A percentile compares a stretch with the other conserved stretches of the same genome.
These are phyloP conservation scores for Mnemiopsis leidyi DNA, from an alignment of 37 sponge, comb jelly and placozoan species.

Conservation along the genomic window DNA sequence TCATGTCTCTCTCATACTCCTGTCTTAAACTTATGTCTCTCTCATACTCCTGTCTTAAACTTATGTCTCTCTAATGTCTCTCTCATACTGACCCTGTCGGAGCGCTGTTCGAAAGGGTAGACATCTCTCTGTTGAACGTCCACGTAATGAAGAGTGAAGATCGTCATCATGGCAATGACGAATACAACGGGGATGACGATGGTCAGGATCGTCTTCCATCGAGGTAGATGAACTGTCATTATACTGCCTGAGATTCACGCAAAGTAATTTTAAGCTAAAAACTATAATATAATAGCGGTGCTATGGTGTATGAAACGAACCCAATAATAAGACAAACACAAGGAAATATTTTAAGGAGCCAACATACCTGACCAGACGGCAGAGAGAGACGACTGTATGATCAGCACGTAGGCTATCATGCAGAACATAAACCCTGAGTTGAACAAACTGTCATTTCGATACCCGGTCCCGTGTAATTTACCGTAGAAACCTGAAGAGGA, in stretches of 20 bases:
- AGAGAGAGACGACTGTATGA: not conserved
- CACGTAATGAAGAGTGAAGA: not conserved
- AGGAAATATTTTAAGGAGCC: not conserved
- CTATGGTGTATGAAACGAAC: no score
- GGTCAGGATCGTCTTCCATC: not conserved
- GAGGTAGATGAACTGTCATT: not conserved
- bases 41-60: no score
- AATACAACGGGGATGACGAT: not conserved
- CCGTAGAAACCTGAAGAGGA: conserved; percentile 22
- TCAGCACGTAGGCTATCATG: not conserved
- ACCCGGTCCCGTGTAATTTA: not conserved
- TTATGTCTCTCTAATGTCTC: no score
- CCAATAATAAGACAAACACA: not conserved
- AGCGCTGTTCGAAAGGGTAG: not conserved
- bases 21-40: no score
- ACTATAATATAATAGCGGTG: no score
- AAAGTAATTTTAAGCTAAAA: no score
- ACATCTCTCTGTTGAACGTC: conserved; percentile 1
- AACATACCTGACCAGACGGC: not conserved
- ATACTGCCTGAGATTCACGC: not conserved
- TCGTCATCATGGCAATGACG: not conserved
- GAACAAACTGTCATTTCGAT: not conserved
- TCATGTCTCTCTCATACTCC: no score
- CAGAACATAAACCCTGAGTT: not conserved
- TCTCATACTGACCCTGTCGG: not conserved